These are phyloP conservation scores for Peromyscus polionotus DNA, from an alignment of 2,113 vertebrate species.

Conservation along the genomic window DNA sequence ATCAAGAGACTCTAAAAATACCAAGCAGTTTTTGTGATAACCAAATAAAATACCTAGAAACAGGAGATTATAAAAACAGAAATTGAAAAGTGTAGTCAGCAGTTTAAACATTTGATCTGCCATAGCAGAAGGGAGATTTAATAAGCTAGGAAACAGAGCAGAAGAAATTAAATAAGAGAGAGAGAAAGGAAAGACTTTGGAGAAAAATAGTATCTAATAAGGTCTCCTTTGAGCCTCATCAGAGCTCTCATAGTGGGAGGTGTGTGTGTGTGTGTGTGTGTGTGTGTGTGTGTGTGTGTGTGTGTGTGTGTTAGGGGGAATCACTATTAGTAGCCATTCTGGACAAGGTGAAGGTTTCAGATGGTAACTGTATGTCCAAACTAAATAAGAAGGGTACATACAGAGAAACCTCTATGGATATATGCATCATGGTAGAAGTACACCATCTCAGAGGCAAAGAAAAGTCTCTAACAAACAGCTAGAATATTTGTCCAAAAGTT, in stretches of 20 bases:
- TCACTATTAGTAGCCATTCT: not conserved
- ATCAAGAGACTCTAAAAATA: slow-evolving; percentile 11
- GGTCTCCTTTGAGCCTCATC: not conserved
- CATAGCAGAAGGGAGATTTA: slow-evolving; percentile 3
- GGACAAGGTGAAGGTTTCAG: slow-evolving; percentile 11
- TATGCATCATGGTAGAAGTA: not conserved
- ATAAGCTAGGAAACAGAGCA: not conserved
- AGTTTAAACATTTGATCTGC: not conserved
- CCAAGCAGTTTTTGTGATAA: slow-evolving; percentile 29
- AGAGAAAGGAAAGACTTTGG: not conserved
- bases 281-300: not conserved
- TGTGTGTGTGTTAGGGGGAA: not conserved
- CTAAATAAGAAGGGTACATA: not conserved
- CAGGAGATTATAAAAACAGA: not conserved
- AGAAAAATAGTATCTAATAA: not conserved
- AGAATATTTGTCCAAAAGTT: not conserved
- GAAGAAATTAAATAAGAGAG: not conserved
- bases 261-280: too few species aligned
- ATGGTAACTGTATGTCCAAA: not conserved
- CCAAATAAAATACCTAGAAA: slow-evolving; percentile 39
- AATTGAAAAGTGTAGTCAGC: slow-evolving; percentile 7
- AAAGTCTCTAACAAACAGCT: not conserved
- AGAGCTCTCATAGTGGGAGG: not conserved
- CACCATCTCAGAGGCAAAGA: slow-evolving; percentile 17
- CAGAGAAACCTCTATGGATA: not conserved